Conservation (phyloP, 2,888 invertebrate species). For the Drosophila hamatofila region DNA sequence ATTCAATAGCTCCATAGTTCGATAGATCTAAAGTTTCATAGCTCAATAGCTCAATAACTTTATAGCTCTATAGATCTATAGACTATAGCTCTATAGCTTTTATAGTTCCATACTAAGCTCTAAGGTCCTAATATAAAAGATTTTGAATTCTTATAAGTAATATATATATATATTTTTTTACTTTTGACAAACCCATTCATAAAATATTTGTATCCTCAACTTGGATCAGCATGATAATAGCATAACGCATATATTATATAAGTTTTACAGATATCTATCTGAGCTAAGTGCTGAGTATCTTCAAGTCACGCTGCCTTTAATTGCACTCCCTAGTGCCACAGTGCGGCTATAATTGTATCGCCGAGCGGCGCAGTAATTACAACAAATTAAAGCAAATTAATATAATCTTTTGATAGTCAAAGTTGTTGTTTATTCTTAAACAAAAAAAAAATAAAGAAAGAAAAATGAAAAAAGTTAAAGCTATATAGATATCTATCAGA, state of each 20-base stretch:
- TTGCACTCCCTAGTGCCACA: not conserved
- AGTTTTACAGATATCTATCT: not conserved
- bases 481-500: constrained; percentile 12
- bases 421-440: constrained; percentile 22
- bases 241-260: not conserved
- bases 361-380: constrained; percentile 48
- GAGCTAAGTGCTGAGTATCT: not conserved
- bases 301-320: constrained; percentile 1
- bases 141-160: too few relatives aligned
- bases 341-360: constrained; percentile 52
- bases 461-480: not conserved
- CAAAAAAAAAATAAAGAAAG: not conserved
- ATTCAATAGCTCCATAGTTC: too few relatives aligned
- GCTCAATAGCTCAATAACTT: too few relatives aligned
- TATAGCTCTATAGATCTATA: too few relatives aligned
- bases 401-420: constrained; percentile 30
- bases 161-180: too few relatives aligned
- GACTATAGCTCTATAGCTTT: too few relatives aligned
- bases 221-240: not conserved
- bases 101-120: too few relatives aligned
- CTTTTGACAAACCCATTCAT: too few relatives aligned
- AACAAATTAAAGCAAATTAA: constrained; percentile 60
- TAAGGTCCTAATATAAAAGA: too few relatives aligned
- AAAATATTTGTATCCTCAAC: not conserved
- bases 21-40: too few relatives aligned